Percentiles rank a stretch among this genome's conserved stretches.
Evolutionary conservation across 1,140 invertebrate genomes (phyloP).

Genomic region (Bombus consobrinus): DNA sequence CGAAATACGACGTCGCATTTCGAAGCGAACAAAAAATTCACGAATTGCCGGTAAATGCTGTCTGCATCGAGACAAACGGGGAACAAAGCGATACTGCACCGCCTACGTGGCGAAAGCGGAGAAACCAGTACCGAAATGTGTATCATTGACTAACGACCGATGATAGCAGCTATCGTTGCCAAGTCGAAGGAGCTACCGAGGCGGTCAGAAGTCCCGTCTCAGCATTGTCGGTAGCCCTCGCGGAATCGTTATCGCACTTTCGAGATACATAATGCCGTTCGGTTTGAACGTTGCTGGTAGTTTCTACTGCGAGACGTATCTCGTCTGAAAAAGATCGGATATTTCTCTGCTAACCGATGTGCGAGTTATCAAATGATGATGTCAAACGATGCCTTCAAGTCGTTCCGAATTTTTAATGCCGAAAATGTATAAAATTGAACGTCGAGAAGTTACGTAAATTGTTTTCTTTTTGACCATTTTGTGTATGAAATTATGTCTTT

Average conservation of each 20-base stretch:
- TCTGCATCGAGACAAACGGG: constrained; percentile 11
- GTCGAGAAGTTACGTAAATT: no score
- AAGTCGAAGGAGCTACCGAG: constrained; percentile 54
- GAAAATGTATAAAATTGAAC: no score
- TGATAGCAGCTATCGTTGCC: constrained; percentile 65
- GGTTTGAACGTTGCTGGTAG: neutral
- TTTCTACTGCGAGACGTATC: constrained; percentile 5
- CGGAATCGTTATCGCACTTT: constrained; percentile 34
- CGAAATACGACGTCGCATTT: constrained; percentile 18
- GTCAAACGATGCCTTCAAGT: neutral
- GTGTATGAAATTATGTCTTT: no score
- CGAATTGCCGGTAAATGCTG: constrained; percentile 23
- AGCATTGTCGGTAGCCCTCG: constrained; percentile 49
- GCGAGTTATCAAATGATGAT: no score
- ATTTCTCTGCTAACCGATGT: neutral
- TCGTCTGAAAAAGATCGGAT: neutral
- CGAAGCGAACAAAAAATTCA: constrained; percentile 16
- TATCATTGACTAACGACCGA: constrained; percentile 67
- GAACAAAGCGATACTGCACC: constrained; percentile 55
- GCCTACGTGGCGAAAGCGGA: constrained; percentile 51
- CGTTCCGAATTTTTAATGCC: no score
- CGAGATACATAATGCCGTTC: constrained; percentile 23
- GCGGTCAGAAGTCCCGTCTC: constrained; percentile 33
- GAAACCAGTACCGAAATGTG: constrained; percentile 56
- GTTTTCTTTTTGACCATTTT: no score